A percentile compares a stretch with the other conserved stretches of the same genome.
Evolutionary conservation across 2,113 vertebrate genomes (phyloP).

Genomic region (Sturnira hondurensis): DNA sequence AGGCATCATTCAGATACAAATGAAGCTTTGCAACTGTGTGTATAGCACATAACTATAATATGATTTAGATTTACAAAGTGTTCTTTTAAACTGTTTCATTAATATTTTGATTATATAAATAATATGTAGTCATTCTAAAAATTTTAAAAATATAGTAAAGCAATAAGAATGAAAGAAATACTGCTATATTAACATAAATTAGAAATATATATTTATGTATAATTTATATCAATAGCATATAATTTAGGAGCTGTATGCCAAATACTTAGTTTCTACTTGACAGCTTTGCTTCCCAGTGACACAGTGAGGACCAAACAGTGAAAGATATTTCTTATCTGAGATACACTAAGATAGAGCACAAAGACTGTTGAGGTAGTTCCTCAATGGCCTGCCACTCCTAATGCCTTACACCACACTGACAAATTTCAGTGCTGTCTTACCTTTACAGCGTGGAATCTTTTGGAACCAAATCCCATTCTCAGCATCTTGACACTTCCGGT

Average conservation of each 20-base stretch:
- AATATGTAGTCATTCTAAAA: neutral
- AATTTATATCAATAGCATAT: neutral
- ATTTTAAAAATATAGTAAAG: neutral
- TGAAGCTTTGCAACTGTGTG: neutral
- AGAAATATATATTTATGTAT: neutral
- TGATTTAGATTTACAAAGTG: neutral
- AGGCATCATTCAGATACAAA: neutral
- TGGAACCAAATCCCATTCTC: conserved; percentile 53
- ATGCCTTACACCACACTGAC: neutral
- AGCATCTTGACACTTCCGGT: conserved; percentile 55
- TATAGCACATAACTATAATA: neutral
- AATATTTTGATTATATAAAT: neutral
- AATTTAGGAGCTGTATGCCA: neutral
- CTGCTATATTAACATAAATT: neutral
- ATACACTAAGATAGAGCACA: neutral
- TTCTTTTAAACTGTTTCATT: neutral
- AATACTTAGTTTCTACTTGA: neutral
- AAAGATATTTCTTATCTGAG: neutral
- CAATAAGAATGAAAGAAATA: conserved; percentile 8
- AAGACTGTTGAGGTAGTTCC: neutral
- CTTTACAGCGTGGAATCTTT: conserved; percentile 50
- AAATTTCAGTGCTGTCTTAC: conserved; percentile 1
- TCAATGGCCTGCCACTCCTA: neutral
- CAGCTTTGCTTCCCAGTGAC: neutral
- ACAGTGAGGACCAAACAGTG: neutral